Base-by-base conservation (phyloP, 2,113 vertebrate species). In the Onychostruthus taczanowskii region DNA sequence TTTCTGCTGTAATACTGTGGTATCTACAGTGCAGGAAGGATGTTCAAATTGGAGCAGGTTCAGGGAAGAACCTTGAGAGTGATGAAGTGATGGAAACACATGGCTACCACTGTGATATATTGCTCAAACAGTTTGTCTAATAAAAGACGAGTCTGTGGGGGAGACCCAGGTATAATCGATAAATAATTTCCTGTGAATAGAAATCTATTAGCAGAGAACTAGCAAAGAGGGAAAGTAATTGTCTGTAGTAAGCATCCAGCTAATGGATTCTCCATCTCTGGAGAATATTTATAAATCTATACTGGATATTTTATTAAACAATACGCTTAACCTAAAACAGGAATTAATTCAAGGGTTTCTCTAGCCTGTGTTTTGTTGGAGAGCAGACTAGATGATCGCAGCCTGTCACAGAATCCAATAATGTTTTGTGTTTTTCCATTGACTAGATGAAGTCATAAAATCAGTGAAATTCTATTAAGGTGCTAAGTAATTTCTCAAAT, bases 281-380 rank as follows among this genome's bases (percentile, higher is more conserved):
- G 70, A 85, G 91, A 97, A 77, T 90, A 93, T 89, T 95, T 88
- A 83, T 87, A 85, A 89, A 95, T 76, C 87, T 87, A 35, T 62
- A 79, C 67, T 75, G 30, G 85, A 94, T 91, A 87, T 95, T 82
- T 87, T 87, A 87, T 91, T 87, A 79, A 94, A 73, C 0, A 0
- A 76, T 82, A 56, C 73, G 31, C 50, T 78, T 72, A 80, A 68
- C 9, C 35, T 82, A 49, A 95, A 89, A 30, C 18, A 89, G 52
- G 28, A 91, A 78, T 82, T 81, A 81, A 89, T 84, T 84, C 66
- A 91, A 79, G 26, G 20, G 20, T 49, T 95, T 89, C 53, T 94
- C 15, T 62, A 52, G 35, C 27, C 27, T 56, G 1, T 56, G 14
- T 64, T 93, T 83, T 89, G 8, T 69, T 82, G 49, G 7, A 79